Base-by-base conservation (phyloP, 2,888 invertebrate genomes). In the Choristoneura rosaceana region DNA sequence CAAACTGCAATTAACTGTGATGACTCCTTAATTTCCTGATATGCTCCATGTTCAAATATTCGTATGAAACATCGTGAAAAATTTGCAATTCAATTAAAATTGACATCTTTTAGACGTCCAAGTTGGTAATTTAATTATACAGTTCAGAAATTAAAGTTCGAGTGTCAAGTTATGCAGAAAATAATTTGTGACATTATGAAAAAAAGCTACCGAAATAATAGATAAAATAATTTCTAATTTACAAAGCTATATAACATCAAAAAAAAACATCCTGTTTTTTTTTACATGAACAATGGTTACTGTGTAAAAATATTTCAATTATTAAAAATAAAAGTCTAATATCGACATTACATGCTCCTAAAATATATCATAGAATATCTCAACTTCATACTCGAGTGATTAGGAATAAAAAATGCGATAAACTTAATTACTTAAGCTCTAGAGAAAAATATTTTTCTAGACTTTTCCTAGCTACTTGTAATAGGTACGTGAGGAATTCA, bases 381-480 rank as follows among this genome's bases (percentile, higher is more conserved):
- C 69, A 62, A 61, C 38, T 73, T 69, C 41, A 52, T 63, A 62
- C n/a, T 25, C 38, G 47, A 68, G n/a, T 60, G 41, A 59, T 60
- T 60, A 68, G 62, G 71, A 67, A 38, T 68, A 58, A 34, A 64
- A 55, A 69, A 69, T 73, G 73, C 69, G 52, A 58, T 64, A 64
- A 69, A 67, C 68, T 63, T 73, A 14, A 73, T 64, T 63, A 67
- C 68, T 63, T 71, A 43, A 38, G 41, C 62, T 41, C 63, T 73
- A 64, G 50, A n/a, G 64, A 73, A 69, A 64, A 73, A 73, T 73
- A 71, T 67, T 67, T 68, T 59, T 17, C 68, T 73, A 69, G 17
- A 63, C 38, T 60, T 69, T 68, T 52, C 59, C 73, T 73, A 73
- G 64, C 73, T 73, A 73, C 63, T 41, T 60, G 55, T 33, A 64